phyloP scores from a whole-genome alignment of 1,140 invertebrate species.

The Phenacoccus solenopsis region DNA sequence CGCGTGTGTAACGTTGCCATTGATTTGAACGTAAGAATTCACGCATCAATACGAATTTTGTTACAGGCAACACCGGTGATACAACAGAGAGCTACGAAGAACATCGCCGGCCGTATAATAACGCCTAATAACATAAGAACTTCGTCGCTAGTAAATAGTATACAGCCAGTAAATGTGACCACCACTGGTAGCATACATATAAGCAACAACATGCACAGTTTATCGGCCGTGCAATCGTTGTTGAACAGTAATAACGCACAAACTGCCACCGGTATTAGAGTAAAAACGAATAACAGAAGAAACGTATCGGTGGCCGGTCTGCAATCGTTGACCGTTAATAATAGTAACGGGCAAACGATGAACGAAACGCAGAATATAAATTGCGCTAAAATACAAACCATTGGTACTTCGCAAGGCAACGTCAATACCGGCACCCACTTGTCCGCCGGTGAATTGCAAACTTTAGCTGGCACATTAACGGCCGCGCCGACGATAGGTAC shows the following conservation, averaged over 20 bases:
- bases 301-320: not conserved
- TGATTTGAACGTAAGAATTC: not conserved
- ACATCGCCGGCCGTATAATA: not conserved
- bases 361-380: not conserved
- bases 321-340: not conserved
- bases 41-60: no score
- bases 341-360: not conserved
- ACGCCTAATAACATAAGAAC: not conserved
- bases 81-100: not conserved
- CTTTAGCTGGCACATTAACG: conserved; percentile 4
- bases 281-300: not conserved
- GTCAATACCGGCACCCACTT: not conserved
- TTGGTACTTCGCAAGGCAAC: not conserved
- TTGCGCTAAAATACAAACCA: not conserved
- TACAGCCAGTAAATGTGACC: not conserved
- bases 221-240: not conserved
- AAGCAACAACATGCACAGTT: not conserved
- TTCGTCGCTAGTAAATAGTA: not conserved
- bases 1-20: not conserved
- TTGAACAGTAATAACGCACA: not conserved
- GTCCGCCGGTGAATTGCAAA: not conserved
- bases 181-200: not conserved
- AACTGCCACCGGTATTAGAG: not conserved
- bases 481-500: conserved; percentile 6
- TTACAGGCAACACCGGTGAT: not conserved